phyloP scores from a whole-genome alignment of 1,140 invertebrate species.

The Formica selysi region DNA sequence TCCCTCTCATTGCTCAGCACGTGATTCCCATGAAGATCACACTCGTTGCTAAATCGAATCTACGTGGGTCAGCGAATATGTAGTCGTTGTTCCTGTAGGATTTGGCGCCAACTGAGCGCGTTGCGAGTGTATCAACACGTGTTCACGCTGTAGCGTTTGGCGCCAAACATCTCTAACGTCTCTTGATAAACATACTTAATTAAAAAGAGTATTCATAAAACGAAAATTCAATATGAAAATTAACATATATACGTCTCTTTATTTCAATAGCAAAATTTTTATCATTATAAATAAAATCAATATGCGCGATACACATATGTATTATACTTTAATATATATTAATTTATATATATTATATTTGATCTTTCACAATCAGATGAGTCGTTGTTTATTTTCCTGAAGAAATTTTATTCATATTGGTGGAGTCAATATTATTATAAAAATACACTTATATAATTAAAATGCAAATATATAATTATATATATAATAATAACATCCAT shows the following conservation, averaged over 20 bases:
- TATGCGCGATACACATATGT: not conserved
- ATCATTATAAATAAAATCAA: not conserved
- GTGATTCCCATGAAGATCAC: slow-evolving; percentile 11
- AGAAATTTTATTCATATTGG: not conserved
- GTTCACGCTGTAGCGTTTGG: slow-evolving; percentile 25
- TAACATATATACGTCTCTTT: not conserved
- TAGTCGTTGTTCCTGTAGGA: not conserved
- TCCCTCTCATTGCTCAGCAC: not conserved
- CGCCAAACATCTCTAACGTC: slow-evolving; percentile 36
- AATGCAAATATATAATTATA: not conserved
- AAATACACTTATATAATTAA: no score
- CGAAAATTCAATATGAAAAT: slow-evolving; percentile 21
- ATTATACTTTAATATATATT: not conserved
- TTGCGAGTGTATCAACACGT: slow-evolving; percentile 23
- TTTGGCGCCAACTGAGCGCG: slow-evolving; percentile 38
- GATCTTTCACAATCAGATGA: not conserved
- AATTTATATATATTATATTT: not conserved
- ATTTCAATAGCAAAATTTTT: not conserved
- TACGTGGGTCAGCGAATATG: not conserved
- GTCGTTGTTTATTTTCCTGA: not conserved
- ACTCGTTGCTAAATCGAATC: not conserved
- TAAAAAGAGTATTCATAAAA: not conserved
- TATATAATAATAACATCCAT: not conserved
- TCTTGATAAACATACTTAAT: not conserved
- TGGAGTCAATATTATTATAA: not conserved